Evolutionary conservation across 2,888 invertebrate species (phyloP).

Genomic region (Mythimna loreyi): DNA sequence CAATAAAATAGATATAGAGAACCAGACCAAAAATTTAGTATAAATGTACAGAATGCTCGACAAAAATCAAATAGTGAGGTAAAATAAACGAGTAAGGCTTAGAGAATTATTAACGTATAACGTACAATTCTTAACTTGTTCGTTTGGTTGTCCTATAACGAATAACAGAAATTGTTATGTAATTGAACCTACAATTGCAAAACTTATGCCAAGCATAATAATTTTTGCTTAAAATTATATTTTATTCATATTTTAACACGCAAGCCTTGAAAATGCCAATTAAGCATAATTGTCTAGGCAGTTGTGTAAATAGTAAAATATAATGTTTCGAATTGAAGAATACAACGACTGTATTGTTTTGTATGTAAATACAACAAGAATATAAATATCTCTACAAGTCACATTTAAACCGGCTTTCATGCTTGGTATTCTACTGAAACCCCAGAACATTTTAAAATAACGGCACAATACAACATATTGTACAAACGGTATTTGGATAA

Average conservation of each 20-base stretch:
- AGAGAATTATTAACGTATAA: too few species aligned
- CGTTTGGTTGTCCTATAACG: too few species aligned
- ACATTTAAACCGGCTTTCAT: constrained; percentile 40
- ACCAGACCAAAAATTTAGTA: too few species aligned
- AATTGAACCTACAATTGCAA: neutral
- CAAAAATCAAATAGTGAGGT: too few species aligned
- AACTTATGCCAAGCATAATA: neutral
- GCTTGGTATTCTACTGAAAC: constrained; percentile 46
- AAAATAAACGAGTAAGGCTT: too few species aligned
- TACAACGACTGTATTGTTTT: too few species aligned
- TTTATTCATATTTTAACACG: constrained; percentile 21
- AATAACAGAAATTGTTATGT: neutral
- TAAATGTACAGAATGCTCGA: too few species aligned
- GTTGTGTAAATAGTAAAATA: constrained; percentile 51
- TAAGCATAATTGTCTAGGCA: constrained; percentile 29
- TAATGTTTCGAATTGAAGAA: neutral
- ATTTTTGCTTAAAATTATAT: constrained; percentile 5
- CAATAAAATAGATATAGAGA: too few species aligned
- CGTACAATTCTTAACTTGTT: too few species aligned
- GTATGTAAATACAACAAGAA: constrained; percentile 35
- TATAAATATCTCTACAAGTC: constrained; percentile 35
- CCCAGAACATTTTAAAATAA: constrained; percentile 27
- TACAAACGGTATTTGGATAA: constrained; percentile 36
- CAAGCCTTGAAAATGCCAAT: constrained; percentile 29
- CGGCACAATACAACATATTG: constrained; percentile 16